phyloP scores from a whole-genome alignment of 1,140 invertebrate species.

The Drosophila takahashii region DNA sequence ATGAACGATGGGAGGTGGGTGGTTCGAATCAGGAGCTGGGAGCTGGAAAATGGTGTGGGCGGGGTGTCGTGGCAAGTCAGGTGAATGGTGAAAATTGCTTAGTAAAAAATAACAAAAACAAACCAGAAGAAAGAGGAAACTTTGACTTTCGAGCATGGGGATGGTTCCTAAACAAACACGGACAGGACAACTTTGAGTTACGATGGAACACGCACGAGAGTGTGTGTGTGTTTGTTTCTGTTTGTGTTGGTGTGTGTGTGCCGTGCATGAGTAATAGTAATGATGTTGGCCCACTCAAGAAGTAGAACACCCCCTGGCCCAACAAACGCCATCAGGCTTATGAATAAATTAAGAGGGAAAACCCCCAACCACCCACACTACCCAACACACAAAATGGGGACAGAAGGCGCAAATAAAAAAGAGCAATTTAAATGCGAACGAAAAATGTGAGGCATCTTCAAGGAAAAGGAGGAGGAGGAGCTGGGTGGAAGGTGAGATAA shows the following conservation, averaged over 20 bases:
- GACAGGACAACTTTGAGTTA: conserved; percentile 69
- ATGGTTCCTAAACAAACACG: conserved; percentile 72
- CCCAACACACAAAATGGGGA: conserved; percentile 39
- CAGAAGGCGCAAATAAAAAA: conserved; percentile 72
- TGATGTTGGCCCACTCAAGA: conserved; percentile 79
- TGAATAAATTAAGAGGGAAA: conserved; percentile 76
- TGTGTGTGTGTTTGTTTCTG: conserved; percentile 26
- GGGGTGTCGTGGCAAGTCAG: conserved; percentile 10
- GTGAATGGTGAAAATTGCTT: conserved; percentile 57
- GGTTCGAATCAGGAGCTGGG: conserved; percentile 4
- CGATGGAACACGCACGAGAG: conserved; percentile 71
- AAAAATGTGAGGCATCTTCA: conserved; percentile 35
- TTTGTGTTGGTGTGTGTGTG: conserved; percentile 39
- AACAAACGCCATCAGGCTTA: conserved; percentile 66
- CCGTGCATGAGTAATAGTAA: conserved; percentile 77
- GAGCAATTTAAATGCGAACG: conserved; percentile 68
- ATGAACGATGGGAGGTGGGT: not conserved
- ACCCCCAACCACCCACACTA: not conserved
- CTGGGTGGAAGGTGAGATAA: conserved; percentile 44
- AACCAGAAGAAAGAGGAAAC: conserved; percentile 35
- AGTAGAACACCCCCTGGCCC: conserved; percentile 32
- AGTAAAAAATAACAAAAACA: conserved; percentile 33
- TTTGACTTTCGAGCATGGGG: conserved; percentile 47
- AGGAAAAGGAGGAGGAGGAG: conserved; percentile 7
- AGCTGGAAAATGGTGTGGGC: not conserved